Percentiles rank a stretch among this genome's conserved stretches.
These are phyloP conservation scores for Variabilichromis moorii DNA, from an alignment of 2,113 vertebrate genomes.

Conservation along the genomic window DNA sequence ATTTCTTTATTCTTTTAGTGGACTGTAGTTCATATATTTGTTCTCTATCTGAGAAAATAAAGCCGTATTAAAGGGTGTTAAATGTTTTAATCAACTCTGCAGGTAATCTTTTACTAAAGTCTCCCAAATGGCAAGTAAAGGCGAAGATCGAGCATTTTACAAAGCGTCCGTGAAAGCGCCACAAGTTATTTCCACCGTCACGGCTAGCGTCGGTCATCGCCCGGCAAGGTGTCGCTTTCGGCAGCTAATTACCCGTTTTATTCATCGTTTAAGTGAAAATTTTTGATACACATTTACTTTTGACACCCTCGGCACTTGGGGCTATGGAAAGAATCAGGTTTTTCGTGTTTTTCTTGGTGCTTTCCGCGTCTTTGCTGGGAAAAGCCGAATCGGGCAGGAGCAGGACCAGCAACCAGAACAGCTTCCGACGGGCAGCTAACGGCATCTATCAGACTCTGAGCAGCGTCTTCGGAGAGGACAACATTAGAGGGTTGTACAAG, in stretches of 20 bases:
- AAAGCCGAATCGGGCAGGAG: constrained; percentile 71
- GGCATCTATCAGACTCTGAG: constrained; percentile 82
- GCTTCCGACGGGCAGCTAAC: constrained; percentile 78
- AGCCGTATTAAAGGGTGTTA: background rate
- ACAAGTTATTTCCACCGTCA: background rate
- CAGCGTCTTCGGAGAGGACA: constrained; percentile 86
- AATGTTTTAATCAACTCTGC: background rate
- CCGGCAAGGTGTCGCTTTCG: constrained; percentile 1
- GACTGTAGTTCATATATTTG: background rate
- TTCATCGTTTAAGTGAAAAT: background rate
- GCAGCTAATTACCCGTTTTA: background rate
- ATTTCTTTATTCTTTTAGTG: background rate
- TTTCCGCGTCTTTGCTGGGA: constrained; percentile 52
- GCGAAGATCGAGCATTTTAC: background rate
- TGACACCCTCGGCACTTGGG: background rate
- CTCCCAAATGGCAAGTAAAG: background rate
- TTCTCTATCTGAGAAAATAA: background rate
- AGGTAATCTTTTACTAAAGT: background rate
- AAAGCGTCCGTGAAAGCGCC: background rate
- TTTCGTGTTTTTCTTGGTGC: constrained; percentile 42
- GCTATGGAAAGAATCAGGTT: constrained; percentile 46
- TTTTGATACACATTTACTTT: background rate
- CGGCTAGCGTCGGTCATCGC: background rate
- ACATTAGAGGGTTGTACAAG: constrained; percentile 83
- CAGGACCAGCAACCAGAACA: constrained; percentile 78